Conservation (phyloP, 2,888 invertebrate genomes). For the Hirtodrosophila duncani region DNA sequence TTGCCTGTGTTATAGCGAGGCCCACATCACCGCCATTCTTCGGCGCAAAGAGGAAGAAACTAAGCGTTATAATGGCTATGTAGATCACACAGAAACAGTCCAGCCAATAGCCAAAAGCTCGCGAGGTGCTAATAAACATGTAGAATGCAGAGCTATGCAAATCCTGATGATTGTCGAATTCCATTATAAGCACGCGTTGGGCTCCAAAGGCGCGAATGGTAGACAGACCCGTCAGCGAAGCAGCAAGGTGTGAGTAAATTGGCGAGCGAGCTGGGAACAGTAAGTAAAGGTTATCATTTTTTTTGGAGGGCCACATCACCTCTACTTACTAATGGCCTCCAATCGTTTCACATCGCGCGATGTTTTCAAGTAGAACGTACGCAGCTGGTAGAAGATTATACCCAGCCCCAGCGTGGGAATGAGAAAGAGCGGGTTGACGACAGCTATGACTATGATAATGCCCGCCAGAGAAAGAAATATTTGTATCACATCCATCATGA, state of each 20-base stretch:
- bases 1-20: constrained; percentile 88
- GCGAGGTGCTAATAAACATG: constrained; percentile 91
- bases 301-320: not conserved
- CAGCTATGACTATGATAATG: constrained; percentile 87
- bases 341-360: constrained; percentile 89
- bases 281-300: not conserved
- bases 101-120: constrained; percentile 96
- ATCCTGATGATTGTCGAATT: constrained; percentile 90
- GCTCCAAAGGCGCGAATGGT: constrained; percentile 94
- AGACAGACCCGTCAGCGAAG: constrained; percentile 92
- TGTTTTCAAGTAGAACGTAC: constrained; percentile 87
- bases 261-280: constrained; percentile 88
- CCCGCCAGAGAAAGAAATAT: constrained; percentile 90
- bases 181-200: constrained; percentile 86
- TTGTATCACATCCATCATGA: constrained; percentile 80
- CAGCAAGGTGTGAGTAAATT: constrained; percentile 94
- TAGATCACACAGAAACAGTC: constrained; percentile 93
- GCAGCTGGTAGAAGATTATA: constrained; percentile 85
- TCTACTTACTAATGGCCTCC: constrained; percentile 87
- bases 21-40: constrained; percentile 87
- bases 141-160: constrained; percentile 95
- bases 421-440: constrained; percentile 86
- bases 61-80: constrained; percentile 90
- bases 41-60: constrained; percentile 86
- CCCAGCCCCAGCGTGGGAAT: constrained; percentile 85